phyloP scores from a whole-genome alignment of 1,140 invertebrate species.

The Schlechtendalia chinensis region DNA sequence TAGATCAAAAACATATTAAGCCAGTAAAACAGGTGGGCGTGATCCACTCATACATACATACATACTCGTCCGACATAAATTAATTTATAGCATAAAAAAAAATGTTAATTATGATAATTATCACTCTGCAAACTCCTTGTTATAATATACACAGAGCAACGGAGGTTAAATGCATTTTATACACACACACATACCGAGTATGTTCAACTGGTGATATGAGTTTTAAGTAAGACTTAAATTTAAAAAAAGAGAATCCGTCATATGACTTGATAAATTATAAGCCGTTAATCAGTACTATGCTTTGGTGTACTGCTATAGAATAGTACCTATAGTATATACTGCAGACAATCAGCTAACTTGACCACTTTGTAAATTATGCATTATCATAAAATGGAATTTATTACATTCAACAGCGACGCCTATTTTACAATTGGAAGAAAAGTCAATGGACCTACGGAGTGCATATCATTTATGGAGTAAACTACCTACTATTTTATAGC shows the following conservation, averaged over 20 bases:
- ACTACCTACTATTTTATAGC: not conserved
- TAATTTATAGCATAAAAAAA: slow-evolving; percentile 37
- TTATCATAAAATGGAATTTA: slow-evolving; percentile 8
- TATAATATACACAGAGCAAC: slow-evolving; percentile 18
- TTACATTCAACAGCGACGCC: slow-evolving; percentile 1
- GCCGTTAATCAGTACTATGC: not conserved
- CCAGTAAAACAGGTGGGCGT: slow-evolving; percentile 38
- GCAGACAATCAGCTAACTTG: not conserved
- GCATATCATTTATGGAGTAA: not conserved
- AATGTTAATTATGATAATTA: slow-evolving; percentile 49
- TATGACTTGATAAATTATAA: slow-evolving; percentile 21
- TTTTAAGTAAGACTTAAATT: not conserved
- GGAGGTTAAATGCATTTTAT: not conserved
- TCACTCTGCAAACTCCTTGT: slow-evolving; percentile 25
- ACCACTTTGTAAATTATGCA: not conserved
- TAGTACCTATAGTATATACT: not conserved
- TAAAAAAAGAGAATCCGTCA: not conserved
- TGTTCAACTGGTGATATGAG: not conserved
- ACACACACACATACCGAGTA: not conserved
- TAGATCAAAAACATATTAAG: slow-evolving; percentile 44
- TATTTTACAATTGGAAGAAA: slow-evolving; percentile 1
- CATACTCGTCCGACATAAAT: slow-evolving; percentile 22
- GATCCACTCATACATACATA: not conserved
- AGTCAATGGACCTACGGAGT: slow-evolving; percentile 12
- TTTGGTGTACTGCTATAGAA: not conserved